Evolutionary conservation across 2,113 vertebrate species (phyloP), one percentile per base, ranked within the genome.

Genomic region (Benthochromis sp.): DNA sequence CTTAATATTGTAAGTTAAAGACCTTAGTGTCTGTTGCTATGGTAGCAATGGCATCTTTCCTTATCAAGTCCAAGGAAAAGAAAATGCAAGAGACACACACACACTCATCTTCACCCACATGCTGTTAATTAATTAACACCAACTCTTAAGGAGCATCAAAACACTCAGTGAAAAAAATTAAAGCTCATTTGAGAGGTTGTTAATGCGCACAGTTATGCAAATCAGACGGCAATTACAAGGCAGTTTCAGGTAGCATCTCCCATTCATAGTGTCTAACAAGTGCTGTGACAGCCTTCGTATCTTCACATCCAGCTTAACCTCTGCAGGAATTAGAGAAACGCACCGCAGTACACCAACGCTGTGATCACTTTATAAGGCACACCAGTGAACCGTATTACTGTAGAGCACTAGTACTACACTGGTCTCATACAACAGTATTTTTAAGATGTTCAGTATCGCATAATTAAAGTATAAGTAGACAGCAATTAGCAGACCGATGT

Each of bases 201-300:
- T 95, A 94, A 95, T 95, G 92, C 91, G 82, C 86, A 92, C 92
- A 91, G 89, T 94, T 96, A 95, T 95, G 95, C 92, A 95, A 95
- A 94, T 95, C 84, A 92, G 92, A 63, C 61, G 66, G 86, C 89
- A 95, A 94, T 95, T 92, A 95, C 85, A 88, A 88, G 83, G 84
- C 83, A 84, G 61, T 88, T 92, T 34, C 50, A 80, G 83, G 59
- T 82, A 93, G 84, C 82, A 34, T 82, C 69, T 85, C 54, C 81
- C 85, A 92, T 91, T 87, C 53, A 92, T 93, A 86, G 92, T 89
- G 92, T 24, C 63, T 81, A 94, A 88, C 24, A 78, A 85, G 80
- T 55, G 50, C 50, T 3, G 50, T 82, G 85, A 90, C 88, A 90
- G 88, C 69, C 82, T 82, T 66, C 12, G 1, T 29, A 85, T 80